phyloP scores from a whole-genome alignment of 2,888 invertebrate genomes.

The Caenorhabditis angaria region DNA sequence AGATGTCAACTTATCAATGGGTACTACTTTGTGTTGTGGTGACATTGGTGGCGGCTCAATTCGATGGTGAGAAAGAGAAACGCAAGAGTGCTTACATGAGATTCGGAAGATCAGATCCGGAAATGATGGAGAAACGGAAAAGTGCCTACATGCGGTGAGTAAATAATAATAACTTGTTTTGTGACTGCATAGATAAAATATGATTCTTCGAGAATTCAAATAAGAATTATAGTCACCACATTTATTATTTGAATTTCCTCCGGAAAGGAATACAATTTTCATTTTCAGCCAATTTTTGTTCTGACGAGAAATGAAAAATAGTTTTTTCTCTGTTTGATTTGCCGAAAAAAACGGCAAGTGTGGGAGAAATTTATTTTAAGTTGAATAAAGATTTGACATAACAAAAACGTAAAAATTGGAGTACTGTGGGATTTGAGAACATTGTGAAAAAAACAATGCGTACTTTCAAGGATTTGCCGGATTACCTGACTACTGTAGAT shows the following conservation, averaged over 20 bases:
- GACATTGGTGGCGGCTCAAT: constrained; percentile 23
- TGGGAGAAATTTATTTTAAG: too few species aligned
- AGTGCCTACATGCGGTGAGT: constrained; percentile 62
- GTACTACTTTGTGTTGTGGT: constrained; percentile 28
- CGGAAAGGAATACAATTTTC: neutral
- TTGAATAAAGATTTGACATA: too few species aligned
- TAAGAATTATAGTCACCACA: neutral
- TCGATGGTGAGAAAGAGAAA: constrained; percentile 56
- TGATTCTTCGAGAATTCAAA: constrained; percentile 20
- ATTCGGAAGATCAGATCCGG: constrained; percentile 60
- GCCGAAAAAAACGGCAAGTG: too few species aligned
- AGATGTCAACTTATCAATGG: constrained; percentile 1
- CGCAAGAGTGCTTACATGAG: constrained; percentile 65
- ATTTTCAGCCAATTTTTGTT: too few species aligned
- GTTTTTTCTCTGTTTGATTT: neutral
- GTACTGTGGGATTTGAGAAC: too few species aligned
- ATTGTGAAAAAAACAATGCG: too few species aligned
- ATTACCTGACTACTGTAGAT: too few species aligned
- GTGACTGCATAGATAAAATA: too few species aligned
- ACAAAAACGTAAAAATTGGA: too few species aligned
- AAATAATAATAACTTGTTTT: constrained; percentile 6
- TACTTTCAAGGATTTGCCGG: too few species aligned
- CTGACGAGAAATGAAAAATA: too few species aligned
- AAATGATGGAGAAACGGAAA: constrained; percentile 62
- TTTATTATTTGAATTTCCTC: neutral